Base-by-base conservation (phyloP, 2,888 invertebrate species). In the Scelioninae gen. 1 region DNA sequence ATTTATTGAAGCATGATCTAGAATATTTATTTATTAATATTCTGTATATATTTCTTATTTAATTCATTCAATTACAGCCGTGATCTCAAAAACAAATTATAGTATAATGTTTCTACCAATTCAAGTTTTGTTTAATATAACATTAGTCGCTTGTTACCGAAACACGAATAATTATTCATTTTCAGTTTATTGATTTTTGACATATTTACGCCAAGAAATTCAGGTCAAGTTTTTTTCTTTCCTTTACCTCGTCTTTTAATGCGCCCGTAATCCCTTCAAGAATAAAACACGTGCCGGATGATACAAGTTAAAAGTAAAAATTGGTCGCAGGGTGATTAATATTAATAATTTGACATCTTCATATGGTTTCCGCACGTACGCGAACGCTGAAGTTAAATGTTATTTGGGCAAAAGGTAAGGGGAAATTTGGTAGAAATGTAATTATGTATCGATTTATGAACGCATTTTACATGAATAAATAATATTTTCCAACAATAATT, bases 161-260 rank as follows among this genome's bases (percentile, higher is more conserved):
- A 47, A 40, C 40, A 10, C 45, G 16, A 66, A 29, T 63, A 63
- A 65, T 58, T 75, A 66, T 75, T 75, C 74, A 75, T 63, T 63
- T 74, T 75, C 49, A 75, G 47, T 65, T 75, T 75, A 75, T 75
- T 49, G 65, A 65, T 76, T 66, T 76, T 66, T 58, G 65, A 16
- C 63, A 72, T 62, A 62, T 72, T 72, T 72, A 62, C 45, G 62
- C 43, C 34, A 56, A 40, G 63, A 45, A 63, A 74, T 65, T 56
- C 55, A 38, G 74, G 74, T 74, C 74, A 74, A 74, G 63, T 55
- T 74, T 74, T 74, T 74, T 49, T 29, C 60, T 56, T 43, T 45
- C 56, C 34, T 68, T 43, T 45, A 15, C 49, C 49, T 51, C 49
- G 63, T 74, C 55, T 55, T 63, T 74, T 63, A 62, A 55, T 63